Evolutionary conservation across 2,113 vertebrate species (phyloP).

Genomic region (Mormyrus lacerda): DNA sequence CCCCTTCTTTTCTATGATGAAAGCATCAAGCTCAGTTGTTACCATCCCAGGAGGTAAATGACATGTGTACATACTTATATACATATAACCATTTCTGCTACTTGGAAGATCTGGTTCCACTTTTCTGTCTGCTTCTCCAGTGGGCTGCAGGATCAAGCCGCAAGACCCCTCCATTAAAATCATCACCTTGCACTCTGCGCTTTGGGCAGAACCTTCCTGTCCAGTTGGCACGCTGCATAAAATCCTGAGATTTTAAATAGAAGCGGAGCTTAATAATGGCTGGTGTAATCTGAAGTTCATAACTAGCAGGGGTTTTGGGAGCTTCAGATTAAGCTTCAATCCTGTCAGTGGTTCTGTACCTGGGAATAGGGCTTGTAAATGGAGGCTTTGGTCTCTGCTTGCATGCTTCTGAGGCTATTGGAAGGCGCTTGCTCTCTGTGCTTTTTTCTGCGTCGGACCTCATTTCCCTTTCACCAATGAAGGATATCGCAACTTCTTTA

Average conservation of each 20-base stretch:
- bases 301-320: slow-evolving; percentile 14
- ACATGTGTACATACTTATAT: not conserved
- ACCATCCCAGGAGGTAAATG: slow-evolving; percentile 57
- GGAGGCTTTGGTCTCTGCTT: not conserved
- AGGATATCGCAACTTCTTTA: not conserved
- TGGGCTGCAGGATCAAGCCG: not conserved
- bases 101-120: not conserved
- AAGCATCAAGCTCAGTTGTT: slow-evolving; percentile 63
- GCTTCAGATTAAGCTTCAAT: not conserved
- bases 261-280: not conserved
- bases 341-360: not conserved
- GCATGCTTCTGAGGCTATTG: not conserved
- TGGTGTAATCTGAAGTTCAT: not conserved
- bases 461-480: no score
- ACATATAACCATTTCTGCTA: not conserved
- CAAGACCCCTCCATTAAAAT: slow-evolving; percentile 11
- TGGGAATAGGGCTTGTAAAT: not conserved
- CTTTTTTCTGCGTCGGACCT: no score
- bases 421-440: not conserved
- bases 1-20: slow-evolving; percentile 35
- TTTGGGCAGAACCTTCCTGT: not conserved
- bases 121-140: not conserved
- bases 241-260: not conserved
- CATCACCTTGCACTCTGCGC: not conserved
- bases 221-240: not conserved